Evolutionary conservation across 2,797 vertebrate genomes (phyloP), one percentile per base, ranked within the genome.

Genomic region (Enteromius argenteus): DNA sequence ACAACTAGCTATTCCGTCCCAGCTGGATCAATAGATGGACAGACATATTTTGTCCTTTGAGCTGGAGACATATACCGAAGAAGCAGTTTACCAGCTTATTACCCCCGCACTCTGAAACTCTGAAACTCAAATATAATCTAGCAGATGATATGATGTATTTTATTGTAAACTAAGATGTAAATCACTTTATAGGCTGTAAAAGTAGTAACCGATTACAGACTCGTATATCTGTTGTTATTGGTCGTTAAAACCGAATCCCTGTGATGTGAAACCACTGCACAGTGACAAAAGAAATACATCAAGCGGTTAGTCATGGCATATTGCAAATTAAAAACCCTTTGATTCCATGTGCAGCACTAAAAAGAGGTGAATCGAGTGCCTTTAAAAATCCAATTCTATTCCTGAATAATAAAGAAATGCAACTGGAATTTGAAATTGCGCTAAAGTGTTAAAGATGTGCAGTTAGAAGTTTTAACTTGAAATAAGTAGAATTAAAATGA

Each of bases 21-120:
- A 51, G 42, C 46, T 44, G 14, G 42, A 74, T 51, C 58, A 51
- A 67, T 82, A 9, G 69, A 73, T 60, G 17, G 10, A 79, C 27
- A 79, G 42, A 35, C 77, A 35, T 67, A 37, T 79, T 79, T 51
- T 23, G 44, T 67, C 44, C 30, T 67, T 49, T 67, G 77, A 10
- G 27, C 46, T 35, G 1, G 13, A 67, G 62, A 46, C 13, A n/a
- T n/a, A 23, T n/a, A 30, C 77, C 2, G 0, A 23, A 53, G 64
- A 51, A 32, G 23, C 30, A 35, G 72, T 75, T 67, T 68, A 67
- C 44, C 30, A 51, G 1, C 30, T 13, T 67, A 46, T 51, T 66
- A 49, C 42, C 62, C 44, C 14, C n/a, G 11, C 32, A 13, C 21
- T 62, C n/a, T 46, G 15, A 62, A 8, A 35, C 3, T n/a, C 23